A percentile compares a stretch with the other conserved stretches of the same genome.
Evolutionary conservation across 2,113 vertebrate genomes (phyloP).

Genomic region (Rhea pennata): DNA sequence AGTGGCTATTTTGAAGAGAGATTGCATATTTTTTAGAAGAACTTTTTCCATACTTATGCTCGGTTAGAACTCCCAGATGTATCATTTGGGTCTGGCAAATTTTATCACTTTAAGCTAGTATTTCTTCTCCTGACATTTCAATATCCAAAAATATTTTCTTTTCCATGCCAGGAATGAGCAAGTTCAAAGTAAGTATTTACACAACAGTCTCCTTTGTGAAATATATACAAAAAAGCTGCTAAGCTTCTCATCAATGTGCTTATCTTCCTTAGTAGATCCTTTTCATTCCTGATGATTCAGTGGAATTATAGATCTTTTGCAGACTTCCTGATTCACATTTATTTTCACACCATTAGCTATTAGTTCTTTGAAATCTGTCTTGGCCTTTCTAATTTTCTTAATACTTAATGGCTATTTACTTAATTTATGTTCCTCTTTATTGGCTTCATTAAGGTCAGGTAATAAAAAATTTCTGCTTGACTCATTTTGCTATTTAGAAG

Average conservation of each 20-base stretch:
- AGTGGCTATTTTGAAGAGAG: background rate
- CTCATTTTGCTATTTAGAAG: background rate
- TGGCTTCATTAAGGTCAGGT: background rate
- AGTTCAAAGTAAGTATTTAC: background rate
- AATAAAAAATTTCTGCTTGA: constrained; percentile 12
- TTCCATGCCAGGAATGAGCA: background rate
- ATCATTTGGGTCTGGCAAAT: background rate
- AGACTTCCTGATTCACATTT: constrained; percentile 8
- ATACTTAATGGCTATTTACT: constrained; percentile 22
- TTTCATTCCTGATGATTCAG: background rate
- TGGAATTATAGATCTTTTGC: constrained; percentile 10
- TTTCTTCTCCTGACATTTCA: constrained; percentile 20
- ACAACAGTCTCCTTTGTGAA: background rate
- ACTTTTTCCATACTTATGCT: rapidly evolving
- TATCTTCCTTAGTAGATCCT: background rate
- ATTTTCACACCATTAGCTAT: constrained; percentile 14
- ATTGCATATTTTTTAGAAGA: background rate
- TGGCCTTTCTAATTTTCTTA: background rate
- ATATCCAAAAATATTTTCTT: background rate
- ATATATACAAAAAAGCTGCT: background rate
- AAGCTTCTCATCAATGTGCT: background rate
- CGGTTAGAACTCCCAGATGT: background rate
- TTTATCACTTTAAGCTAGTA: background rate
- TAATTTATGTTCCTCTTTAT: background rate
- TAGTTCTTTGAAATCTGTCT: constrained; percentile 17